These are phyloP conservation scores for Artibeus jamaicensis DNA, from an alignment of 2,797 vertebrate species.

Conservation along the genomic window DNA sequence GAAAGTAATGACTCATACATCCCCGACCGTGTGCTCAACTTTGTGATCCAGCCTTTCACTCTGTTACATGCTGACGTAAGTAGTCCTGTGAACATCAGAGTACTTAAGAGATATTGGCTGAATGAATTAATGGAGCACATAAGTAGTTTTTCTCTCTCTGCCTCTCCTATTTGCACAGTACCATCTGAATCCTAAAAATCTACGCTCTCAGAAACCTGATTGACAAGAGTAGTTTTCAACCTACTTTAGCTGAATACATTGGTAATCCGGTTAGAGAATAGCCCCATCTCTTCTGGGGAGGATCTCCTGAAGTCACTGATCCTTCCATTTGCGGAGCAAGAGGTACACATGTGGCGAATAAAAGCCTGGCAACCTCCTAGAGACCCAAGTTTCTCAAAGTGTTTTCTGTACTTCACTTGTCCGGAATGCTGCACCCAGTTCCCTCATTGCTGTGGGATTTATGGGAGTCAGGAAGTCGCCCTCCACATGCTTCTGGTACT, in stretches of 20 bases:
- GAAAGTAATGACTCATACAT: neutral
- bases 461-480: constrained; percentile 25
- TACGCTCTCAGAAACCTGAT: neutral
- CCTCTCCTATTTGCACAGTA: neutral
- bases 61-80: neutral
- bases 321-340: neutral
- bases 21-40: neutral
- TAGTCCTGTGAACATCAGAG: neutral
- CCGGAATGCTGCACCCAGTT: constrained; percentile 20
- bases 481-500: constrained; percentile 54
- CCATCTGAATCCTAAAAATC: constrained; percentile 30
- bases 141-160: neutral
- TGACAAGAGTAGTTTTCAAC: neutral
- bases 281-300: neutral
- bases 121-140: neutral
- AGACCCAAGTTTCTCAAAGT: constrained; percentile 46
- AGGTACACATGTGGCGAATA: neutral
- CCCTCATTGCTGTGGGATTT: constrained; percentile 52
- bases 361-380: neutral
- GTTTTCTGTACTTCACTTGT: neutral
- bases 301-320: neutral
- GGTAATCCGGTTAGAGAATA: neutral
- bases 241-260: neutral
- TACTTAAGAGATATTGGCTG: neutral
- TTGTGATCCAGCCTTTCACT: neutral